Conservation (phyloP, 2,797 vertebrate species). For the Clarias laeviceps region DNA sequence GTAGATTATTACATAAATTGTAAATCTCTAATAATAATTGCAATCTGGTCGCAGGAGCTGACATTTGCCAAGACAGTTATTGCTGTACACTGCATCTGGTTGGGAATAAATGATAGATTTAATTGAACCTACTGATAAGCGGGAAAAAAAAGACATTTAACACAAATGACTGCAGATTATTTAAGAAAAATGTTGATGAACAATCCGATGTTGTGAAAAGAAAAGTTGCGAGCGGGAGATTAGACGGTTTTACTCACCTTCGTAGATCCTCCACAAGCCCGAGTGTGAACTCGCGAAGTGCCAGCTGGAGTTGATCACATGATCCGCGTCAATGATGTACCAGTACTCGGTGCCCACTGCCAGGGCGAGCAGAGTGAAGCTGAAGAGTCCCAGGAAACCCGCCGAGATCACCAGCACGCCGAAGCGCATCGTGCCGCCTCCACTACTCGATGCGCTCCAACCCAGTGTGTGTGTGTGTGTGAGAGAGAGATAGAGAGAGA, state of each 20-base stretch:
- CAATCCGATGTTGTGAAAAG: neutral
- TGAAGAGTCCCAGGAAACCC: conserved; percentile 73
- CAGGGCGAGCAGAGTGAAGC: conserved; percentile 75
- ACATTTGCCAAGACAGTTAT: neutral
- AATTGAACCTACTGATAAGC: neutral
- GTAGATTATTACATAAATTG: neutral
- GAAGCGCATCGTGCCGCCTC: conserved; percentile 53
- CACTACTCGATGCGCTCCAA: neutral
- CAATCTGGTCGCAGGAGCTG: too few species aligned
- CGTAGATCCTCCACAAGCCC: conserved; percentile 80
- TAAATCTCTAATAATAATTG: too few species aligned
- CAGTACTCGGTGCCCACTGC: conserved; percentile 81
- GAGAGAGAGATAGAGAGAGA: too few species aligned
- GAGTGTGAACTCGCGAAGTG: conserved; percentile 77
- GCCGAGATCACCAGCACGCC: conserved; percentile 68
- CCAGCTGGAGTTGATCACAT: conserved; percentile 62
- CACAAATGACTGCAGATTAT: neutral
- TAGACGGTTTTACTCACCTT: conserved; percentile 70
- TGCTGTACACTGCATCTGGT: neutral
- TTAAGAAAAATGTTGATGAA: neutral
- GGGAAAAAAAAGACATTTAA: neutral
- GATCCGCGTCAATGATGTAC: conserved; percentile 81
- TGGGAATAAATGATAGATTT: neutral
- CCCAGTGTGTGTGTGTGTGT: neutral
- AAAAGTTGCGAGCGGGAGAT: neutral